A percentile compares a stretch with the other conserved stretches of the same genome.
These are phyloP conservation scores for Tribolium castaneum DNA, from an alignment of 1,140 invertebrate genomes.

Conservation along the genomic window DNA sequence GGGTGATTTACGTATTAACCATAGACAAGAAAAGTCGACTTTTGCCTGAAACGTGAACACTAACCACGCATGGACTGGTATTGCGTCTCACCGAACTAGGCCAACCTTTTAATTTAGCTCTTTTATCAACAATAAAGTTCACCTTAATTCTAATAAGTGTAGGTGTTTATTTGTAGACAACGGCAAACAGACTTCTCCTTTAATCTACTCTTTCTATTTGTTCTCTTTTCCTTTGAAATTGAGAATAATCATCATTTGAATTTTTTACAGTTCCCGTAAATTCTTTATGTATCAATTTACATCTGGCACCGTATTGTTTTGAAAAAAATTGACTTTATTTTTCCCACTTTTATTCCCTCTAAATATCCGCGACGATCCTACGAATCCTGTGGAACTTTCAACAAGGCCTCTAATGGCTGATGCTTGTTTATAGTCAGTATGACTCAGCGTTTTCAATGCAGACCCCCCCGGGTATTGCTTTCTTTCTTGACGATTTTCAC, in stretches of 20 bases:
- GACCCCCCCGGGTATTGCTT: constrained; percentile 23
- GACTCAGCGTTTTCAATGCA: constrained; percentile 40
- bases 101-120: constrained; percentile 15
- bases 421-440: constrained; percentile 39
- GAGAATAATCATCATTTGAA: constrained; percentile 26
- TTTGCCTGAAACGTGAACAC: not conserved
- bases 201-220: constrained; percentile 25
- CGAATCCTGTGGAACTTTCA: constrained; percentile 23
- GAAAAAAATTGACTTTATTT: constrained; percentile 1
- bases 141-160: constrained; percentile 33
- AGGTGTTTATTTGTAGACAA: constrained; percentile 29
- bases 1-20: constrained; percentile 23
- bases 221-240: constrained; percentile 1
- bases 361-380: constrained; percentile 25
- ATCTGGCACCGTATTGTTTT: constrained; percentile 11
- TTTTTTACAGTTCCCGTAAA: not conserved
- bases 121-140: not conserved
- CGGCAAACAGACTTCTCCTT: constrained; percentile 17
- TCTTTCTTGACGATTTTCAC: constrained; percentile 37
- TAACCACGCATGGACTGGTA: not conserved
- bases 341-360: constrained; percentile 25
- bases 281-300: constrained; percentile 7
- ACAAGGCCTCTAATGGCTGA: constrained; percentile 37
- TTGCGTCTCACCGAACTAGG: not conserved
- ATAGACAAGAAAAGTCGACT: not conserved